These are phyloP conservation scores for Mesopsocus fuscifrons DNA, from an alignment of 2,888 invertebrate species.

Conservation along the genomic window DNA sequence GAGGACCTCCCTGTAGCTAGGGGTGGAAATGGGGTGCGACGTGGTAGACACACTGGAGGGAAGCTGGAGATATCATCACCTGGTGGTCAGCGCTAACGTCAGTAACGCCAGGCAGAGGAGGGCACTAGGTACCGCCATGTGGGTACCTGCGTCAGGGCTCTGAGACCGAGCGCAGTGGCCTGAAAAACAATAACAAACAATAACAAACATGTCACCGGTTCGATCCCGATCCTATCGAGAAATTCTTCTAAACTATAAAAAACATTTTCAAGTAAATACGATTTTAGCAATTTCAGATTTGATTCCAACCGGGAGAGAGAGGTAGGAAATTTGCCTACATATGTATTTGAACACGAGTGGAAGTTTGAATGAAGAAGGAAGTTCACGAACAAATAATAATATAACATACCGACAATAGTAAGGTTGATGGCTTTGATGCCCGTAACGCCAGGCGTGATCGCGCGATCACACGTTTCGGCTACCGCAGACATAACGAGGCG, in stretches of 20 bases:
- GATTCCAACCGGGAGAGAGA: neutral
- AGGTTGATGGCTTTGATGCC: constrained; percentile 45
- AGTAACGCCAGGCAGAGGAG: neutral
- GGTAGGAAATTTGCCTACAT: too few relatives aligned
- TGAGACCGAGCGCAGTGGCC: constrained; percentile 18
- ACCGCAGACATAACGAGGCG: constrained; percentile 28
- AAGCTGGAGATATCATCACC: constrained; percentile 1
- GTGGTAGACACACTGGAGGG: neutral
- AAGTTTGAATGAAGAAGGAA: too few relatives aligned
- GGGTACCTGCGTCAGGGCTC: constrained; percentile 3
- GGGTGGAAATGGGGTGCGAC: too few relatives aligned
- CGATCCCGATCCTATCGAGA: too few relatives aligned
- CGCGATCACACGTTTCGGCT: constrained; percentile 36
- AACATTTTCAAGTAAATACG: too few relatives aligned
- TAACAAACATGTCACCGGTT: constrained; percentile 5
- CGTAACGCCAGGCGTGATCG: constrained; percentile 30
- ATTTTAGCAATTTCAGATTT: too few relatives aligned
- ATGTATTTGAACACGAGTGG: too few relatives aligned
- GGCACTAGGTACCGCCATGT: neutral
- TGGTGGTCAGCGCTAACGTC: neutral
- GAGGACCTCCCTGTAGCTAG: neutral
- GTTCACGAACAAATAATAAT: too few relatives aligned
- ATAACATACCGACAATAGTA: constrained; percentile 38
- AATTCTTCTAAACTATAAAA: too few relatives aligned
- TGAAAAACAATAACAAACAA: constrained; percentile 12